phyloP scores from a whole-genome alignment of 2,113 vertebrate genomes.

The Columba livia region DNA sequence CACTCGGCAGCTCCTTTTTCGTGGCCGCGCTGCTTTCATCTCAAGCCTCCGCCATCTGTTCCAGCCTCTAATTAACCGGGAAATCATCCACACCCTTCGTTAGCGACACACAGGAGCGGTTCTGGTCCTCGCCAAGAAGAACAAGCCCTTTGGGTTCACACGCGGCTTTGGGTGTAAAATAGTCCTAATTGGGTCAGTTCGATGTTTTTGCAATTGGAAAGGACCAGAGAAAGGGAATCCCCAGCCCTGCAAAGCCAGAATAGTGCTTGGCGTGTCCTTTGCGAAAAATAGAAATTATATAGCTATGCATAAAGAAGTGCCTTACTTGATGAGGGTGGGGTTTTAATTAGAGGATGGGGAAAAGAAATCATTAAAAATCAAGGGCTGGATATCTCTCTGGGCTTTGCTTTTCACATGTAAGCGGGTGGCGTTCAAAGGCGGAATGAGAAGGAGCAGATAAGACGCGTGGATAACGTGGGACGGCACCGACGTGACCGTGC shows the following conservation, averaged over 20 bases:
- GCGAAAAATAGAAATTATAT: neutral
- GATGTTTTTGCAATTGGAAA: accelerated
- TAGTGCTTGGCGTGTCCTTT: accelerated
- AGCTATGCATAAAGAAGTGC: neutral
- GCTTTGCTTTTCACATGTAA: slow-evolving; percentile 17
- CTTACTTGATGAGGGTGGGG: neutral
- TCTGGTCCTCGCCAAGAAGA: neutral
- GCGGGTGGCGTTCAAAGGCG: neutral
- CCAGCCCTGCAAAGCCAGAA: neutral
- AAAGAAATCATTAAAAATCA: neutral
- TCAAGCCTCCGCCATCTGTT: slow-evolving; percentile 3
- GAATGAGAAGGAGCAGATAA: neutral
- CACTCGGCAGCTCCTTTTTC: neutral
- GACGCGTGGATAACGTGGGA: neutral
- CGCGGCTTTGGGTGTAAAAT: accelerated
- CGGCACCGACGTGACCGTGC: neutral
- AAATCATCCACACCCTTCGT: neutral
- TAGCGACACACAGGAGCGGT: accelerated
- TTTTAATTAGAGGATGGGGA: neutral
- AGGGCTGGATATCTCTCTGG: neutral
- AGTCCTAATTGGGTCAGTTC: accelerated
- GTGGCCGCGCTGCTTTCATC: neutral
- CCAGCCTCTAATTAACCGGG: neutral
- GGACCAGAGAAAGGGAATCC: too few relatives aligned
- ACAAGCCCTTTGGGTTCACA: neutral